A percentile compares a stretch with the other conserved stretches of the same genome.
phyloP scores from a whole-genome alignment of 1,140 invertebrate genomes.

The Scaptomyza pallida region DNA sequence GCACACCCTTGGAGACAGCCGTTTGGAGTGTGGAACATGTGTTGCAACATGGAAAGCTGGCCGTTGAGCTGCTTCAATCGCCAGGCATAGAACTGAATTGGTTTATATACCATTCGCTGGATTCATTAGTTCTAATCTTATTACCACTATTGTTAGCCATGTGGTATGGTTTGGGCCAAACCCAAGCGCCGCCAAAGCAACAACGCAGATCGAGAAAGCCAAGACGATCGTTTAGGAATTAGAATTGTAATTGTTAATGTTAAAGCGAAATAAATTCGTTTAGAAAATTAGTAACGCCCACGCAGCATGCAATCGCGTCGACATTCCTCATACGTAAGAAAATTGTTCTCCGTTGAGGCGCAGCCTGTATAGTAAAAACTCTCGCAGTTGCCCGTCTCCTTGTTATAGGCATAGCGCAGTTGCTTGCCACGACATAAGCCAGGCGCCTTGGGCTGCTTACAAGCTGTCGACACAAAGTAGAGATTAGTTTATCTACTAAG shows the following conservation, averaged over 20 bases:
- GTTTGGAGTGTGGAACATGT: constrained; percentile 90
- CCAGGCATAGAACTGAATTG: constrained; percentile 83
- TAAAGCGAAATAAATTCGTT: background rate
- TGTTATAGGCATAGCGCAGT: constrained; percentile 74
- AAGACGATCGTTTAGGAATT: background rate
- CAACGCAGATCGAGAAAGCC: background rate
- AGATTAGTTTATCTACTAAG: background rate
- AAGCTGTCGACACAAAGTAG: constrained; percentile 38
- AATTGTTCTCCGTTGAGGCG: constrained; percentile 70
- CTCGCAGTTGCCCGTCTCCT: constrained; percentile 67
- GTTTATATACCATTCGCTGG: constrained; percentile 76
- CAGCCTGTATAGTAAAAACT: constrained; percentile 79
- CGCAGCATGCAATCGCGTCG: constrained; percentile 77
- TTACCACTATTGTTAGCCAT: constrained; percentile 6
- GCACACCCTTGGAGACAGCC: constrained; percentile 87
- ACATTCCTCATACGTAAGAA: constrained; percentile 77
- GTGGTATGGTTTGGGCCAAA: background rate
- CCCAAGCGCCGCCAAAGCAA: background rate
- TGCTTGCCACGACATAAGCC: constrained; percentile 65
- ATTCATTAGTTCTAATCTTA: constrained; percentile 49
- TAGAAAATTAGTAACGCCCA: constrained; percentile 50
- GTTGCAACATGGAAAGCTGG: constrained; percentile 83
- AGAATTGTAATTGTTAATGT: constrained; percentile 7
- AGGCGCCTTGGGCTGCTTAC: constrained; percentile 68
- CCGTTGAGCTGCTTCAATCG: constrained; percentile 84